Conservation (phyloP, 2,888 invertebrate genomes). For the Heliconius sara region DNA sequence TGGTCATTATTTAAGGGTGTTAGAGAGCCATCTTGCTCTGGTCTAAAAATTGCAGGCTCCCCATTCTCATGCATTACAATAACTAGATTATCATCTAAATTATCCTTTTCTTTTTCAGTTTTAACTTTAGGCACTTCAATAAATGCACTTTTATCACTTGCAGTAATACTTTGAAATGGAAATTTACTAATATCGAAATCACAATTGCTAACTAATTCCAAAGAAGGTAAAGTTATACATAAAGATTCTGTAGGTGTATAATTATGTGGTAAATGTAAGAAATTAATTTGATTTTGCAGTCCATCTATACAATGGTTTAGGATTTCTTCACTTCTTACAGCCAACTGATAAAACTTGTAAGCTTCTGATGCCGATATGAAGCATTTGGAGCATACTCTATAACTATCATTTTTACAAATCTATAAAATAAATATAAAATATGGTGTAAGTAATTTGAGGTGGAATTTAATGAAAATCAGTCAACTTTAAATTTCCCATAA, state of each 20-base stretch:
- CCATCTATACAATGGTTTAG: constrained; percentile 63
- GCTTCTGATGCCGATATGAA: constrained; percentile 63
- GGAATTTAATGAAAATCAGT: neutral
- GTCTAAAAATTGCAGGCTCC: constrained; percentile 53
- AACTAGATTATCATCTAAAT: constrained; percentile 54
- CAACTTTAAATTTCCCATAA: neutral
- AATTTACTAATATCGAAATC: constrained; percentile 60
- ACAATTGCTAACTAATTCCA: constrained; percentile 53
- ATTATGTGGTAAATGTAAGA: constrained; percentile 55
- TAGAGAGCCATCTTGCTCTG: constrained; percentile 51
- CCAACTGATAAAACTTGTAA: constrained; percentile 66
- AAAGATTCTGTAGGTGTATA: constrained; percentile 53
- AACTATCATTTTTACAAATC: constrained; percentile 61
- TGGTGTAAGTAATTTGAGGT: neutral
- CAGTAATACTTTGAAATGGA: constrained; percentile 45
- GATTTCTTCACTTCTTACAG: constrained; percentile 62
- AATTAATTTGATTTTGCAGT: constrained; percentile 57
- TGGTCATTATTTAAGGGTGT: constrained; percentile 44
- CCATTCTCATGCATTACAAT: constrained; percentile 60
- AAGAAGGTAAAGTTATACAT: constrained; percentile 63
- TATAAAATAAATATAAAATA: constrained; percentile 52
- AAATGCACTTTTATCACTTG: neutral
- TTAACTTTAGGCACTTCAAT: constrained; percentile 38
- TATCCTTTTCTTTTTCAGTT: constrained; percentile 19
- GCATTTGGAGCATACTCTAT: constrained; percentile 67